Evolutionary conservation across 2,113 vertebrate genomes (phyloP), one percentile per base, ranked within the genome.

Genomic region (Larimichthys crocea): DNA sequence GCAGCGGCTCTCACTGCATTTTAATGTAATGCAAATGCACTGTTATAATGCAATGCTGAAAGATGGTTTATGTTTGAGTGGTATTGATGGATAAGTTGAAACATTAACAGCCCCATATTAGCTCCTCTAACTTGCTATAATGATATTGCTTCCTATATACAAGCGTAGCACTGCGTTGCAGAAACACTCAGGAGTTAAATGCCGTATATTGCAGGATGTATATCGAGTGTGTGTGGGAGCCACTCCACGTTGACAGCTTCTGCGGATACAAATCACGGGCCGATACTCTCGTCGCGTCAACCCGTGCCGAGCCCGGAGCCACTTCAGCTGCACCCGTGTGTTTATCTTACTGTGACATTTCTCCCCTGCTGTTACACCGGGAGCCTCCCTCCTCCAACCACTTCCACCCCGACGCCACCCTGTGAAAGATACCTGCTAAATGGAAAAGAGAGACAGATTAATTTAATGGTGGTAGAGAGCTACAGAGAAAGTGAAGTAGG

Each of bases 261-360:
- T 15, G 44, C 42, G 72, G 78, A 88, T 66, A 90, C 89, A 84
- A 86, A 90, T 86, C 86, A 88, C 16, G 1, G 67, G 63, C 50
- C 31, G 52, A 69, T 63, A 56, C 77, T 84, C 79, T 65, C 68
- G 70, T 92, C 92, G 85, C 83, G 42, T 83, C 89, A 83, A 73
- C 59, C 11, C 4, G 19, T 17, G 75, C 63, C 5, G 52, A 83
- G 82, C 72, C 76, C 74, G 62, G 52, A 92, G 90, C 85, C 87
- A 83, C 89, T 91, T 88, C 67, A 88, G 57, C 71, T 70, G 74
- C 74, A 63, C 62, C 57, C 88, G 64, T 16, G 72, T 88, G 90
- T 92, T 91, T 90, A 88, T 91, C 86, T 88, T 88, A 56, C 60
- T 24, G 83, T 91, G 85, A 91, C 93, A 88, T 88, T 40, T 87